Evolutionary conservation across 2,113 vertebrate species (phyloP).

Genomic region (Collichthys lucidus): DNA sequence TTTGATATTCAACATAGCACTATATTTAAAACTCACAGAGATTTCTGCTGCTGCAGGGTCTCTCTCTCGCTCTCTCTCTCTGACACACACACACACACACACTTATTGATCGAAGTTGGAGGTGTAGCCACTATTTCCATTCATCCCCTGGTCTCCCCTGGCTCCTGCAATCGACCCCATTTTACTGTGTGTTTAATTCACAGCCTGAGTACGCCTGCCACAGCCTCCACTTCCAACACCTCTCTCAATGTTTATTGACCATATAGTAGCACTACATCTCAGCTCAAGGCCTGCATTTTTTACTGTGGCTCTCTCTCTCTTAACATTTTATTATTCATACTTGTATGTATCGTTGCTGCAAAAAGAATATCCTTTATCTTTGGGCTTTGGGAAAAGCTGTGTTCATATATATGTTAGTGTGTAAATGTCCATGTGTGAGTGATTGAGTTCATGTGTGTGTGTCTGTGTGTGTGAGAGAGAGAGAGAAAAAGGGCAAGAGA

Average conservation of each 20-base stretch:
- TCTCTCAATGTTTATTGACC: constrained; percentile 69
- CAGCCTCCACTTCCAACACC: constrained; percentile 57
- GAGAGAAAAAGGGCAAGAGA: constrained; percentile 3
- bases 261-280: constrained; percentile 37
- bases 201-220: constrained; percentile 56
- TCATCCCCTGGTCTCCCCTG: constrained; percentile 64
- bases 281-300: constrained; percentile 33
- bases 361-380: constrained; percentile 18
- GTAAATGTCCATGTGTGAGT: neutral
- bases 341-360: neutral
- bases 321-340: constrained; percentile 34
- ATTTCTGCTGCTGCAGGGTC: constrained; percentile 25
- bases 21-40: constrained; percentile 46
- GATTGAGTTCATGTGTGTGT: constrained; percentile 1
- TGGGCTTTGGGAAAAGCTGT: neutral
- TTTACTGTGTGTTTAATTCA: constrained; percentile 72
- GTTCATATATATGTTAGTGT: neutral
- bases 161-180: constrained; percentile 68
- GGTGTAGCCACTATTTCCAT: constrained; percentile 63
- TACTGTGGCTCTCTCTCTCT: neutral
- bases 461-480: too few species aligned
- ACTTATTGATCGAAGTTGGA: constrained; percentile 59
- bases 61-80: neutral
- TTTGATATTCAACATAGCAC: constrained; percentile 55
- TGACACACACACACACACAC: neutral